These are phyloP conservation scores for Eupithecia insigniata DNA, from an alignment of 2,888 invertebrate species.

Conservation along the genomic window DNA sequence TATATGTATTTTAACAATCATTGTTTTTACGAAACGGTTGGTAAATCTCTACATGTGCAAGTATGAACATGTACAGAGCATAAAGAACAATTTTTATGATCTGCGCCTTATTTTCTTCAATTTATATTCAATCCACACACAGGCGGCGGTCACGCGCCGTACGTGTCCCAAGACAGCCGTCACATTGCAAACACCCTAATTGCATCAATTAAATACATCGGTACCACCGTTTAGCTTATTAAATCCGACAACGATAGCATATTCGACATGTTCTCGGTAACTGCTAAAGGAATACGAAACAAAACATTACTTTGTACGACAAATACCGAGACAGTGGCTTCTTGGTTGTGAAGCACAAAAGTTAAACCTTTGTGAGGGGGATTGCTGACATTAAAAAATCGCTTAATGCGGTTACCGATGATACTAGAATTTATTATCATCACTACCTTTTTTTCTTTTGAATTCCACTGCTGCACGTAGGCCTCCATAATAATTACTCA, in stretches of 20 bases:
- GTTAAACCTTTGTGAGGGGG: not conserved
- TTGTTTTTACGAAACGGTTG: not conserved
- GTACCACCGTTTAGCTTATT: slow-evolving; percentile 58
- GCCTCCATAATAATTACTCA: not conserved
- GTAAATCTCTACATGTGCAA: not conserved
- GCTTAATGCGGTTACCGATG: not conserved
- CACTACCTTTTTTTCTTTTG: not conserved
- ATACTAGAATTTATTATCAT: not conserved
- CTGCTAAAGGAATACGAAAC: slow-evolving; percentile 21
- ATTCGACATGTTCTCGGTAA: slow-evolving; percentile 56
- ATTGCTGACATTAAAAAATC: not conserved
- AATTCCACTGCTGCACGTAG: not conserved
- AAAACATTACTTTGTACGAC: not conserved
- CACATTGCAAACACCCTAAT: slow-evolving; percentile 61
- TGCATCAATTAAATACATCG: slow-evolving; percentile 65
- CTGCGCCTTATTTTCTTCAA: slow-evolving; percentile 24
- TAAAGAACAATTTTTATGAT: slow-evolving; percentile 22
- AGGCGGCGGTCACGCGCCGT: slow-evolving; percentile 54
- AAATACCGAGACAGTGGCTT: not conserved
- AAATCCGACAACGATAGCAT: slow-evolving; percentile 64
- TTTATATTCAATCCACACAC: slow-evolving; percentile 65
- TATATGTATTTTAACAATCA: not conserved
- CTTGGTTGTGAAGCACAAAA: not conserved
- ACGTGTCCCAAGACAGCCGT: slow-evolving; percentile 52
- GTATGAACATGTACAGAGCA: slow-evolving; percentile 4